These are phyloP conservation scores for Isotomurus palustris DNA, from an alignment of 2,888 invertebrate species.

Conservation along the genomic window DNA sequence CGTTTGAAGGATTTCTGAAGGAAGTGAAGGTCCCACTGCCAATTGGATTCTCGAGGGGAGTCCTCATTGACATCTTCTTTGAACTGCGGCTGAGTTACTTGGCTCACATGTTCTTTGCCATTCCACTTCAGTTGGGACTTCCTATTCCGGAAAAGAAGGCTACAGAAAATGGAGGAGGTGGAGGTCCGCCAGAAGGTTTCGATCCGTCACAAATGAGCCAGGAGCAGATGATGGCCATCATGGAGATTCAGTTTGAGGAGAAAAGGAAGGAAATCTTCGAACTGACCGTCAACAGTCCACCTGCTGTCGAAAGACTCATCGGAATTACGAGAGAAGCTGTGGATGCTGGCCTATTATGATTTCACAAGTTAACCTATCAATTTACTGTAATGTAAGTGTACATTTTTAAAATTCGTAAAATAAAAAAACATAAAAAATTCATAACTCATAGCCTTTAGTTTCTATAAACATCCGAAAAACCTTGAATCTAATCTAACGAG, in stretches of 20 bases:
- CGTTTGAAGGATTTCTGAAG: conserved; percentile 24
- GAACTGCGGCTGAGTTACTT: conserved; percentile 17
- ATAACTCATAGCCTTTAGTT: too few relatives aligned
- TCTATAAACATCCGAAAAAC: too few relatives aligned
- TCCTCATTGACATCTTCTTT: conserved; percentile 27
- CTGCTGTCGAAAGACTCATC: conserved; percentile 20
- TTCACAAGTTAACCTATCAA: too few relatives aligned
- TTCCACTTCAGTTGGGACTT: conserved; percentile 37
- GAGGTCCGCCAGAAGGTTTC: neutral
- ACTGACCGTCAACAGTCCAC: conserved; percentile 15
- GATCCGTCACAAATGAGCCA: neutral
- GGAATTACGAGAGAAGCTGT: conserved; percentile 22
- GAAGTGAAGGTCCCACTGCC: conserved; percentile 24
- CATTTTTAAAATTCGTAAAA: too few relatives aligned
- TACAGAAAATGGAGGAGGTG: neutral
- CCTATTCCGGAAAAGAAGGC: neutral
- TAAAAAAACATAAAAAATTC: too few relatives aligned
- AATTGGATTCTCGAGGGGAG: conserved; percentile 24
- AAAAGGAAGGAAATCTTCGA: neutral
- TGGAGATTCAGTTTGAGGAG: conserved; percentile 1
- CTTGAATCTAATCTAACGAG: too few relatives aligned
- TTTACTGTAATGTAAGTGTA: too few relatives aligned
- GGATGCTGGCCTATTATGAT: too few relatives aligned
- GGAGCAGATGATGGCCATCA: neutral
- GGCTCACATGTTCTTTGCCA: conserved; percentile 35